These are phyloP conservation scores for Planococcus citri DNA, from an alignment of 1,140 invertebrate species.

Conservation along the genomic window DNA sequence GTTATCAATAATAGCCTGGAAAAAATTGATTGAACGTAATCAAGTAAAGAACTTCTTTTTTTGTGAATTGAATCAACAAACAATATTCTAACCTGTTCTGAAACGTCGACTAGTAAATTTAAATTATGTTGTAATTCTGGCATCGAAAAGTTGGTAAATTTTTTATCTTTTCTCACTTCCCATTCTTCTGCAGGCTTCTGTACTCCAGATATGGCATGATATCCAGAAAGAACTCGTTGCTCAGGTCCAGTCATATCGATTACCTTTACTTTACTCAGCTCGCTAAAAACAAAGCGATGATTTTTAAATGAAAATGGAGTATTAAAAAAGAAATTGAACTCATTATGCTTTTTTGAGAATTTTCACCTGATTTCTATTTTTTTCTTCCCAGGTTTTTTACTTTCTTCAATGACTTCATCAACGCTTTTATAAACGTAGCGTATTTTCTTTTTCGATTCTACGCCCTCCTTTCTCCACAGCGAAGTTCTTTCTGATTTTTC, in stretches of 20 bases:
- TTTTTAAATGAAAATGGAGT: not conserved
- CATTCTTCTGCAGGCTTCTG: slow-evolving; percentile 44
- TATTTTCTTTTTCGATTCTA: slow-evolving; percentile 40
- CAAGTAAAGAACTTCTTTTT: slow-evolving; percentile 18
- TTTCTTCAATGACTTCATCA: slow-evolving; percentile 85
- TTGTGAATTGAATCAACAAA: slow-evolving; percentile 17
- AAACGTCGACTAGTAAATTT: slow-evolving; percentile 77
- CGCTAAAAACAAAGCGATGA: slow-evolving; percentile 29
- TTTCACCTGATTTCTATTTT: slow-evolving; percentile 33
- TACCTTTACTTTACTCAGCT: slow-evolving; percentile 80
- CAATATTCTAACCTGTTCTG: slow-evolving; percentile 57
- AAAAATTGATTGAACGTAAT: slow-evolving; percentile 10
- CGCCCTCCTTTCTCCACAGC: slow-evolving; percentile 45
- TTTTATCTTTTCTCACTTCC: slow-evolving; percentile 40
- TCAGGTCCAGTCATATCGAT: slow-evolving; percentile 98
- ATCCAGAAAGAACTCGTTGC: slow-evolving; percentile 83
- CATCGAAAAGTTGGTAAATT: slow-evolving; percentile 51
- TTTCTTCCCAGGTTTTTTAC: slow-evolving; percentile 47
- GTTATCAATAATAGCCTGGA: slow-evolving; percentile 73
- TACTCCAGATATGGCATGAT: slow-evolving; percentile 69
- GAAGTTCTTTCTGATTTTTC: slow-evolving; percentile 32
- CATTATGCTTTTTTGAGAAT: no score
- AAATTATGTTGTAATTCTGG: slow-evolving; percentile 90
- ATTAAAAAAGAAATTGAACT: slow-evolving; percentile 3
- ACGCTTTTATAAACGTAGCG: slow-evolving; percentile 79